Percentiles rank a stretch among this genome's conserved stretches.
Conservation (phyloP, 2,888 invertebrate species). For the Dione vanillae region DNA sequence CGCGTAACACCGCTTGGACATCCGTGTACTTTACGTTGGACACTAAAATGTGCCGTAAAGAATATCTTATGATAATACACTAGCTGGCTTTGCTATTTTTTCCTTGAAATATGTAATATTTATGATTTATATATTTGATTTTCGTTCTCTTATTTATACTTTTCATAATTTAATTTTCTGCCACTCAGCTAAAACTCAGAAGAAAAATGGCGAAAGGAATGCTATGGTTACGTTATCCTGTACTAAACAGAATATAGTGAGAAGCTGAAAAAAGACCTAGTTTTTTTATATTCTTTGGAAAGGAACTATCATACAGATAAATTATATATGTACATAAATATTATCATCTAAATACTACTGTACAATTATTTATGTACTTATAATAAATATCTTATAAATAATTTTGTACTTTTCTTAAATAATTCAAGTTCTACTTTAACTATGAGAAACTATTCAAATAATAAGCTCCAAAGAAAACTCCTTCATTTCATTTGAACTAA, state of each 20-base stretch:
- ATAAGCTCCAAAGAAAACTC: constrained; percentile 13
- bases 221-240: too few relatives aligned
- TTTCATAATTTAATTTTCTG: not conserved
- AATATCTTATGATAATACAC: constrained; percentile 76
- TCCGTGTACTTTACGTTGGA: constrained; percentile 51
- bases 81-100: constrained; percentile 64
- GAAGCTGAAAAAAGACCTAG: too few relatives aligned
- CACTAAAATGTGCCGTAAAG: constrained; percentile 66
- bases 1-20: constrained; percentile 53
- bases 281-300: too few relatives aligned
- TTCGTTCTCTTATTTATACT: constrained; percentile 30
- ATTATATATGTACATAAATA: too few relatives aligned
- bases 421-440: not conserved
- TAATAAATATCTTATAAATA: too few relatives aligned
- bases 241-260: too few relatives aligned
- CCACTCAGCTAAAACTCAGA: too few relatives aligned
- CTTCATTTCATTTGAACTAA: constrained; percentile 34
- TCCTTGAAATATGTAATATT: constrained; percentile 58
- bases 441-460: constrained; percentile 3
- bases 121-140: constrained; percentile 52
- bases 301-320: too few relatives aligned
- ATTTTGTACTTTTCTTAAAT: not conserved
- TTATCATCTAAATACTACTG: too few relatives aligned
- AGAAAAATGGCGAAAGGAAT: too few relatives aligned
- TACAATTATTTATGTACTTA: too few relatives aligned